Conservation (phyloP, 2,797 vertebrate genomes). For the Loriculus beryllinus region DNA sequence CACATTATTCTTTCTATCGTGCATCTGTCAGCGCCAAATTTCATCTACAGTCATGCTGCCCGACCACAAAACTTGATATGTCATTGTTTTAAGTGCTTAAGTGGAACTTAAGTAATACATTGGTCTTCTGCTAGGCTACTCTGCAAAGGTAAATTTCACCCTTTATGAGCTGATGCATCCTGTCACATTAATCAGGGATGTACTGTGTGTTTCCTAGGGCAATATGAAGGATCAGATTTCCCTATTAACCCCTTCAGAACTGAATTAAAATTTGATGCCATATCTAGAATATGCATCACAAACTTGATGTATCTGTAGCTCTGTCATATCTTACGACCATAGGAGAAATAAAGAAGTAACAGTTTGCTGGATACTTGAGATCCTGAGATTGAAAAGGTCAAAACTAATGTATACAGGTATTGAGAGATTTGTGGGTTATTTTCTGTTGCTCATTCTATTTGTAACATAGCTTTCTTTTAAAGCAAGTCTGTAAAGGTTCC, state of each 20-base stretch:
- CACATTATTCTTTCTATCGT: neutral
- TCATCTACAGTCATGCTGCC: neutral
- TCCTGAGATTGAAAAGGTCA: neutral
- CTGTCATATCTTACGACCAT: neutral
- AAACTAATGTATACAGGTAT: neutral
- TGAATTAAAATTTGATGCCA: conserved; percentile 65
- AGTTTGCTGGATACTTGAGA: neutral
- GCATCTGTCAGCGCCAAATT: neutral
- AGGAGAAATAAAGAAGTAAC: neutral
- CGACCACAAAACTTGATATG: neutral
- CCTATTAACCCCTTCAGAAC: conserved; percentile 67
- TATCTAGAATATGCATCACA: neutral
- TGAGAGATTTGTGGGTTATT: neutral
- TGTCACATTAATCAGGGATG: conserved; percentile 65
- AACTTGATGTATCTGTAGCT: neutral
- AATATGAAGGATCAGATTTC: conserved; percentile 44
- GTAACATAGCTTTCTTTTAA: neutral
- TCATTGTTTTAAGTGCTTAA: conserved; percentile 10
- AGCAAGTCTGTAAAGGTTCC: neutral
- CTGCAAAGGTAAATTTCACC: conserved; percentile 50
- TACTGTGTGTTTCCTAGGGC: conserved; percentile 46
- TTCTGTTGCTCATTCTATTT: neutral
- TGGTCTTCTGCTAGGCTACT: conserved; percentile 2
- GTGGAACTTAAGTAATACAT: conserved; percentile 15
- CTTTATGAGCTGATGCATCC: conserved; percentile 56